phyloP scores from a whole-genome alignment of 2,113 vertebrate species.

The Gambusia holbrooki region DNA sequence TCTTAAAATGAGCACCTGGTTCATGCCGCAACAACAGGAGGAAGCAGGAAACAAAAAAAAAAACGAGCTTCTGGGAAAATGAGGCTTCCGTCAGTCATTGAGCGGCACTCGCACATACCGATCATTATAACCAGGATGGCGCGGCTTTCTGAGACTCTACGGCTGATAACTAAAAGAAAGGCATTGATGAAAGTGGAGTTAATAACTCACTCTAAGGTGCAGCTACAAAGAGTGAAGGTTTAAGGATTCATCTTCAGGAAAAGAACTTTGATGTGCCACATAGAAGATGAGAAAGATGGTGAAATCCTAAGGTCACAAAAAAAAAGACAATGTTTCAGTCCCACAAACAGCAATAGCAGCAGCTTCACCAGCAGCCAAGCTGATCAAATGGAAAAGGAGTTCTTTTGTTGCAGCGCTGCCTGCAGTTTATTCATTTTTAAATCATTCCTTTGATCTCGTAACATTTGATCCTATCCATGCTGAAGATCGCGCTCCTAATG shows the following conservation, averaged over 20 bases:
- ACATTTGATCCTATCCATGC: slow-evolving; percentile 24
- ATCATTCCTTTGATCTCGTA: slow-evolving; percentile 24
- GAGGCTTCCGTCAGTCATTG: background rate
- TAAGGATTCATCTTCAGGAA: slow-evolving; percentile 3
- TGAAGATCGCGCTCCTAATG: slow-evolving; percentile 8
- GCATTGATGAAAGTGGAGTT: background rate
- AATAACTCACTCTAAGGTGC: background rate
- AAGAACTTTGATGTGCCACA: slow-evolving; percentile 28
- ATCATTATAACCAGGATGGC: background rate
- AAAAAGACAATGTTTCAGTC: slow-evolving; percentile 19
- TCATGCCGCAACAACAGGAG: slow-evolving; percentile 7
- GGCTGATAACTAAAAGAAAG: too few relatives aligned
- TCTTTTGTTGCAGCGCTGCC: slow-evolving; percentile 6
- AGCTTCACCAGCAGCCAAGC: slow-evolving; percentile 4
- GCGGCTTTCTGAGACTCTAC: background rate
- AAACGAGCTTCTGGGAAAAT: background rate
- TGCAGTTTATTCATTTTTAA: slow-evolving; percentile 21
- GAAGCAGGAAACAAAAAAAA: slow-evolving; percentile 24
- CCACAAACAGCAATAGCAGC: slow-evolving; percentile 9
- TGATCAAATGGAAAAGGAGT: slow-evolving; percentile 25
- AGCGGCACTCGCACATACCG: background rate
- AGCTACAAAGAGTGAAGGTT: slow-evolving; percentile 11
- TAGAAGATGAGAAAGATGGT: slow-evolving; percentile 19
- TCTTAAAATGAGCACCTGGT: slow-evolving; percentile 7
- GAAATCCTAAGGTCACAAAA: slow-evolving; percentile 25